Conservation (phyloP, 2,888 invertebrate genomes). For the Troilus luridus region DNA sequence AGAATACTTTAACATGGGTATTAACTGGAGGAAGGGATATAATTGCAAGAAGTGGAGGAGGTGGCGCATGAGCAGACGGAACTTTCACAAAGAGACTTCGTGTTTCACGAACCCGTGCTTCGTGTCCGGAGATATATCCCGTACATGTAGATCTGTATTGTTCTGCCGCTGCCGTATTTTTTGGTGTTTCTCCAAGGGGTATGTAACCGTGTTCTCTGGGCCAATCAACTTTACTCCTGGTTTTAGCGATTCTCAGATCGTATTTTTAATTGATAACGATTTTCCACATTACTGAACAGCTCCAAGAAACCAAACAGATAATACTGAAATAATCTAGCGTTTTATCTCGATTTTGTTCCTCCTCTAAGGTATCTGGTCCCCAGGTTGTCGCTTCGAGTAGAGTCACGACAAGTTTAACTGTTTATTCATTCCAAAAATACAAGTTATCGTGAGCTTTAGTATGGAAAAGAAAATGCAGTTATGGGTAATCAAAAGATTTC, state of each 20-base stretch:
- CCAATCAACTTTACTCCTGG: slow-evolving; percentile 14
- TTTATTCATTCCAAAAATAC: too few species aligned
- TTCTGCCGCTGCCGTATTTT: slow-evolving; percentile 31
- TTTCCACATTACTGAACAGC: too few species aligned
- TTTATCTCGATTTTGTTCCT: too few species aligned
- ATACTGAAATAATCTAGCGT: too few species aligned
- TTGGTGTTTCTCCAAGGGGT: background rate
- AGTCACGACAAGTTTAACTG: too few species aligned
- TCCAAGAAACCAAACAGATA: too few species aligned
- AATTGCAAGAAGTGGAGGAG: slow-evolving; percentile 48
- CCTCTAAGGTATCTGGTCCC: too few species aligned
- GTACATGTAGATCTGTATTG: slow-evolving; percentile 49
- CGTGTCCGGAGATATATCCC: slow-evolving; percentile 44
- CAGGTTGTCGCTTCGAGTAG: too few species aligned
- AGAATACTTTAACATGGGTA: background rate
- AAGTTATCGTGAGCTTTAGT: too few species aligned
- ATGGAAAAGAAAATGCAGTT: too few species aligned
- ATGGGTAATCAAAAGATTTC: too few species aligned
- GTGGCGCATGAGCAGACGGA: slow-evolving; percentile 37
- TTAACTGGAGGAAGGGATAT: background rate
- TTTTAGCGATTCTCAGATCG: background rate
- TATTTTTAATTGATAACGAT: too few species aligned
- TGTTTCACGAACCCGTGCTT: slow-evolving; percentile 47
- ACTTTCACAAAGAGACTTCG: slow-evolving; percentile 50
- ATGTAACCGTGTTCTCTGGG: background rate